Conservation (phyloP, 2,113 vertebrate species). For the Cebus imitator region DNA sequence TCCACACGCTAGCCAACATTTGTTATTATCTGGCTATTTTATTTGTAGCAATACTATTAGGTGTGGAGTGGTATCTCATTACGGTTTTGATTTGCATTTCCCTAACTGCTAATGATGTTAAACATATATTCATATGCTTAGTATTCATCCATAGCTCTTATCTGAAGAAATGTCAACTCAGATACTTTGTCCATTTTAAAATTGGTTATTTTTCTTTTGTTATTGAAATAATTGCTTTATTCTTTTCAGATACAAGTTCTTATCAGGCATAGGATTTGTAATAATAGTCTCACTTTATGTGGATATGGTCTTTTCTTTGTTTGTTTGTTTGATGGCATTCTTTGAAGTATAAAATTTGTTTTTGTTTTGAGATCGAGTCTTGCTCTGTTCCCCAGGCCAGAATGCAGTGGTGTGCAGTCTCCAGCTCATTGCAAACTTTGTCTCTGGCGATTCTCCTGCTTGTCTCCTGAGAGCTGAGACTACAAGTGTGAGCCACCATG, state of each 20-base stretch:
- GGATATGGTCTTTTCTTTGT: background rate
- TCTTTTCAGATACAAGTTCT: background rate
- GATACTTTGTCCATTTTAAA: background rate
- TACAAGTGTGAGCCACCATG: too few relatives aligned
- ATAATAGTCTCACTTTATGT: background rate
- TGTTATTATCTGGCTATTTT: background rate
- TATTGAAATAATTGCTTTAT: background rate
- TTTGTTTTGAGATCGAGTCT: too few relatives aligned
- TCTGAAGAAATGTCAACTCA: background rate
- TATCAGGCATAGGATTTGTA: background rate
- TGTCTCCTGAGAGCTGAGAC: too few relatives aligned
- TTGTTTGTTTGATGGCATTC: background rate
- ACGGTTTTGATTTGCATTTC: background rate
- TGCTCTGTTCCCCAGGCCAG: too few relatives aligned
- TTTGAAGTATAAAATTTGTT: background rate
- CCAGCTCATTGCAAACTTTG: too few relatives aligned
- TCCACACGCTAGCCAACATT: background rate
- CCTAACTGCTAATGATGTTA: background rate
- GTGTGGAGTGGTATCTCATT: background rate
- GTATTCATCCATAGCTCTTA: background rate
- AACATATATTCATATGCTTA: background rate
- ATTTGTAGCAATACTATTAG: background rate
- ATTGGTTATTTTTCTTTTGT: background rate
- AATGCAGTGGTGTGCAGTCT: too few relatives aligned
- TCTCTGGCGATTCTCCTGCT: too few relatives aligned